A percentile compares a stretch with the other conserved stretches of the same genome.
phyloP scores from a whole-genome alignment of 2,888 invertebrate genomes.

The Yponomeuta sedellus region DNA sequence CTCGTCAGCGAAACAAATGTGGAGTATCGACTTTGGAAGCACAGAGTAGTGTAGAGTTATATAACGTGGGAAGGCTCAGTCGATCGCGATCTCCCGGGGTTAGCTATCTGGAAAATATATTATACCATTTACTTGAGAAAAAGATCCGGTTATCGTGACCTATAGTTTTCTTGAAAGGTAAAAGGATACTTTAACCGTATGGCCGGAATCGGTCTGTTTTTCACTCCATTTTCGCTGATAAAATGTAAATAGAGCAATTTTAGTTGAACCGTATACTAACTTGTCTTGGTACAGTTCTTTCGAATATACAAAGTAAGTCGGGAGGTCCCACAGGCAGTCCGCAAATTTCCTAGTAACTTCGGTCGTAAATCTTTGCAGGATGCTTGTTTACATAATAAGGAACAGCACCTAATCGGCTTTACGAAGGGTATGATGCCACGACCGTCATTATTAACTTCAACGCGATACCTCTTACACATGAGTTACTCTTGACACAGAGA shows the following conservation, averaged over 20 bases:
- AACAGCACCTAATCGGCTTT: neutral
- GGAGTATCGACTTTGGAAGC: neutral
- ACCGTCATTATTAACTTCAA: neutral
- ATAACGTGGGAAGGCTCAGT: neutral
- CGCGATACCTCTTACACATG: neutral
- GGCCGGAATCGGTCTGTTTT: neutral
- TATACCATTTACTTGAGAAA: slow-evolving; percentile 1
- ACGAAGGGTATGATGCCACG: neutral
- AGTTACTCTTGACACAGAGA: neutral
- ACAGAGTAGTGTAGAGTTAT: neutral
- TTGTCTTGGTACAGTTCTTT: too few species aligned
- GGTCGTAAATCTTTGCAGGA: neutral
- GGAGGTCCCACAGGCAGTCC: neutral
- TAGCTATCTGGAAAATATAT: slow-evolving; percentile 3
- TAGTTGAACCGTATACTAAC: too few species aligned
- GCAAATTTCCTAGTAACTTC: neutral
- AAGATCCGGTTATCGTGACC: slow-evolving; percentile 2
- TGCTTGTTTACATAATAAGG: neutral
- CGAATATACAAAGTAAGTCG: neutral
- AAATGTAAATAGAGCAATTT: neutral
- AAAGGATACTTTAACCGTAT: neutral
- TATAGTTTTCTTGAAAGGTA: slow-evolving; percentile 2
- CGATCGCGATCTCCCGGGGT: slow-evolving; percentile 1
- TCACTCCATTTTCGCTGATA: slow-evolving; percentile 1
- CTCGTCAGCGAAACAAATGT: neutral